Conservation (phyloP, 2,113 vertebrate species). For the Murina feae region DNA sequence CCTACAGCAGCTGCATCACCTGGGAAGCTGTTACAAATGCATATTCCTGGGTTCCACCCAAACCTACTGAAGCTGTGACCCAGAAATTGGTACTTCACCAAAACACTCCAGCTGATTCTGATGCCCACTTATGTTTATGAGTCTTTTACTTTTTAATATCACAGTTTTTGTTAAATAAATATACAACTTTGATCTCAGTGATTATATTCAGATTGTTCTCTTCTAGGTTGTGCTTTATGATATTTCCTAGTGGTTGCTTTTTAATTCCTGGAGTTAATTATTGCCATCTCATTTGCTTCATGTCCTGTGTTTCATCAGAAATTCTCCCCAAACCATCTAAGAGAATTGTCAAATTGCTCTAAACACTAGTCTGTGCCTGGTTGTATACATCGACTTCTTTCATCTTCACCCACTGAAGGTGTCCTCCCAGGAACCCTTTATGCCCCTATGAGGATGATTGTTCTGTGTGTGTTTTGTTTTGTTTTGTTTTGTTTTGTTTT, state of each 20-base stretch:
- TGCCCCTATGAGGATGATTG: accelerated
- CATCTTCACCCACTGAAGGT: too few relatives aligned
- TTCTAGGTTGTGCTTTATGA: not conserved
- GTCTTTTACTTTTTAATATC: not conserved
- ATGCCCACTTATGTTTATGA: not conserved
- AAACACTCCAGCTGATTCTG: not conserved
- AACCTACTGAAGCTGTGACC: not conserved
- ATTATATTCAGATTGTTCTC: not conserved
- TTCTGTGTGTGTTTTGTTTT: not conserved
- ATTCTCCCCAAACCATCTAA: not conserved
- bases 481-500: too few relatives aligned
- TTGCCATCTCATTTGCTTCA: not conserved
- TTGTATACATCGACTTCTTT: too few relatives aligned
- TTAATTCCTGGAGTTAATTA: not conserved
- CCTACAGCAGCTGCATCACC: not conserved
- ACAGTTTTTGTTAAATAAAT: not conserved
- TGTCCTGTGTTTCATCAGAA: not conserved
- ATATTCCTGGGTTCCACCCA: not conserved
- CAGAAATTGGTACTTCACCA: not conserved
- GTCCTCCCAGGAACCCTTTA: not conserved
- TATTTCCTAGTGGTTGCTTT: not conserved
- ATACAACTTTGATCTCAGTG: not conserved
- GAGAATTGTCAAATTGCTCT: not conserved
- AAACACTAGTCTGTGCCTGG: not conserved
- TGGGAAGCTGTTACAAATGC: not conserved